Evolutionary conservation across 2,888 invertebrate genomes (phyloP), one percentile per base, ranked within the genome.

Genomic region (Shargacucullia verbasci): DNA sequence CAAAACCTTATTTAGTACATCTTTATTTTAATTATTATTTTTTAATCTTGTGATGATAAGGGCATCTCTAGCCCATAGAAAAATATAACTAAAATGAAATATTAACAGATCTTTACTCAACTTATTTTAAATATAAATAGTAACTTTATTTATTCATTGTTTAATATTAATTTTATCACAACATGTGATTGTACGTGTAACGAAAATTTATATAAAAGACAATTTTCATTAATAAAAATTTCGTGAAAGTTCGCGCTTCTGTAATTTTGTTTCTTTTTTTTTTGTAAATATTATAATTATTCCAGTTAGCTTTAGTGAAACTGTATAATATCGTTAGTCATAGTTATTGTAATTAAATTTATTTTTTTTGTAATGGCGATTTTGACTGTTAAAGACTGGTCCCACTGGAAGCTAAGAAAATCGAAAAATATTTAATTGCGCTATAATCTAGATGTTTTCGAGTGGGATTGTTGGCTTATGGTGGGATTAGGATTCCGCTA

Each of bases 231-330:
- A 64, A 58, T 72, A 76, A 38, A 56, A 58, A 46, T 69, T 66
- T 66, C 62, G 52, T 76, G 66, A 72, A 74, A 71, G 67, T 72
- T 73, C 68, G 81, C 69, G 84, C 86, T 89, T 88, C 69, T 87
- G 84, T 90, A 85, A 70, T 76, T 69, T 76, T 76, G 46, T 74
- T 82, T 81, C 79, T 81, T 86, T 81, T 79, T 81, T 86, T 86
- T 86, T 85, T 92, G 90, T 92, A 92, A 89, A 91, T 92, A 92
- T 85, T 78, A 74, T 74, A 81, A 88, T 87, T 89, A 92, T 92
- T 92, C 92, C 92, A 92, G 80, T 85, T 92, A 92, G 91, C 76
- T 76, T 79, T 91, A 92, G 90, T 85, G 59, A 82, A 86, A 87
- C 86, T 93, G 92, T 93, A 92, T 90, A 82, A 88, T 91, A 91